Conservation (phyloP, 2,888 invertebrate species). For the Rotaria socialis region DNA sequence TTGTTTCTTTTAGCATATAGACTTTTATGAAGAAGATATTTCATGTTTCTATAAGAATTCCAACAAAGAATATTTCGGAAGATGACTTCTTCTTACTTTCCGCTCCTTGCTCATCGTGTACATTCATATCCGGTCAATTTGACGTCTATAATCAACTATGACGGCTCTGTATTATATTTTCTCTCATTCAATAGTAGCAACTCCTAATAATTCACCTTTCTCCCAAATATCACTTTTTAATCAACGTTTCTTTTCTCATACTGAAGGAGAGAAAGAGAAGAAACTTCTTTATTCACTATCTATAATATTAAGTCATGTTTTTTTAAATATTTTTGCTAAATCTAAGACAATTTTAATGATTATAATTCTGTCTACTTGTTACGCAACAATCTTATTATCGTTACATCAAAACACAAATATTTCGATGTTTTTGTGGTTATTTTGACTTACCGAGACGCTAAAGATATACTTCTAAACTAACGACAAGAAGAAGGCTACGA, state of each 20-base stretch:
- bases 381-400: no score
- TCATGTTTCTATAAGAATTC: not conserved
- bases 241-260: not conserved
- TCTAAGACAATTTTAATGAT: not conserved
- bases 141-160: not conserved
- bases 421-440: no score
- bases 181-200: not conserved
- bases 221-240: not conserved
- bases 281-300: not conserved
- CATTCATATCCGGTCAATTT: constrained; percentile 16
- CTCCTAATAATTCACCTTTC: not conserved
- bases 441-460: no score
- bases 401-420: no score
- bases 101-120: not conserved
- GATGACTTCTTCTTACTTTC: not conserved
- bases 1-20: not conserved
- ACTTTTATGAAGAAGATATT: not conserved
- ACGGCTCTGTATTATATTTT: not conserved
- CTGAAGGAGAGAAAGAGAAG: not conserved
- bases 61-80: not conserved
- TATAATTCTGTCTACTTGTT: no score
- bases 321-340: not conserved
- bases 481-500: no score
- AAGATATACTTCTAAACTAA: no score
- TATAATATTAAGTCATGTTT: not conserved